phyloP scores from a whole-genome alignment of 2,888 invertebrate species.

The Scaptomyza polygonia region DNA sequence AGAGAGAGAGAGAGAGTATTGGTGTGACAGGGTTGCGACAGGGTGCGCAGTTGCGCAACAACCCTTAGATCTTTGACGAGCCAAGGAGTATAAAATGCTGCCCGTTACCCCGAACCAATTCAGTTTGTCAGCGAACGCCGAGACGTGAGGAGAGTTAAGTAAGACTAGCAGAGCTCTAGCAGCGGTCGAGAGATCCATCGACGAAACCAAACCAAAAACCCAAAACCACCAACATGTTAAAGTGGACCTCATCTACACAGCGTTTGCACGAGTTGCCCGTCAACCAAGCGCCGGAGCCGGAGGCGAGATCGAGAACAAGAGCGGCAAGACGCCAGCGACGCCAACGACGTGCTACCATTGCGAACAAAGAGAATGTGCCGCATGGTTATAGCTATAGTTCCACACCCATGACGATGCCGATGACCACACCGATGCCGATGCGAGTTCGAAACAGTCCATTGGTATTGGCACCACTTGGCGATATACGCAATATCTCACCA shows the following conservation, averaged over 20 bases:
- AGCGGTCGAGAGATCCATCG: not conserved
- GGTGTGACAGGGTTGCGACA: not conserved
- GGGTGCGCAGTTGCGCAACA: constrained; percentile 66
- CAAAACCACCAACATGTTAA: constrained; percentile 71
- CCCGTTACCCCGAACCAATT: constrained; percentile 51
- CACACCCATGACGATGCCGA: constrained; percentile 70
- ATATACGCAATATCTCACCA: constrained; percentile 78
- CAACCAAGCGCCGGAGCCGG: not conserved
- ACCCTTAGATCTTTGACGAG: constrained; percentile 50
- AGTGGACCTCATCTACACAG: constrained; percentile 83
- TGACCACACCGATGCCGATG: not conserved
- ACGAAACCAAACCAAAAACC: constrained; percentile 7
- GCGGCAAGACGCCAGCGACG: constrained; percentile 59
- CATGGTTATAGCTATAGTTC: constrained; percentile 61
- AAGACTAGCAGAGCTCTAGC: not conserved
- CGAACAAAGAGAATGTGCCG: constrained; percentile 80
- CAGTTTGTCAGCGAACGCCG: constrained; percentile 82
- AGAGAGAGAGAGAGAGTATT: not conserved
- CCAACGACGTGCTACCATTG: constrained; percentile 78
- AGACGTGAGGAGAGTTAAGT: constrained; percentile 30
- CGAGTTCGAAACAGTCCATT: constrained; percentile 73
- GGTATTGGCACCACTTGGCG: constrained; percentile 76
- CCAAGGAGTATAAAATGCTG: constrained; percentile 61
- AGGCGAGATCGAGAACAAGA: constrained; percentile 2
- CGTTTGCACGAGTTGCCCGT: constrained; percentile 60